These are phyloP conservation scores for Crocuta crocuta DNA, from an alignment of 2,113 vertebrate species.

Conservation along the genomic window DNA sequence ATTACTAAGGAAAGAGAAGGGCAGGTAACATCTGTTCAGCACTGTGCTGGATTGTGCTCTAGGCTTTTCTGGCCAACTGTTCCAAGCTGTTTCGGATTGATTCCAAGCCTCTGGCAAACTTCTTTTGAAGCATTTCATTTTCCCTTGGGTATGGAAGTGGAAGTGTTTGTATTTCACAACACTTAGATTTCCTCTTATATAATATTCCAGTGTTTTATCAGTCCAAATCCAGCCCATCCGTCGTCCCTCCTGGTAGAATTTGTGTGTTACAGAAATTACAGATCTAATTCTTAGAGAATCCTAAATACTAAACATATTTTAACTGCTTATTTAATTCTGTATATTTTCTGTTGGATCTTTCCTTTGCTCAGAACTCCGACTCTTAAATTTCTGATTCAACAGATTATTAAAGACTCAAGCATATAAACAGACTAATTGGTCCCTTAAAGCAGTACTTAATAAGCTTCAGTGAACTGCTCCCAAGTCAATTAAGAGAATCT, in stretches of 20 bases:
- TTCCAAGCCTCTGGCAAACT: background rate
- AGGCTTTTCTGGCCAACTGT: background rate
- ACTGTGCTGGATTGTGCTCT: background rate
- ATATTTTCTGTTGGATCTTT: conserved; percentile 15
- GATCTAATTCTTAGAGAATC: background rate
- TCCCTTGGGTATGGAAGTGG: background rate
- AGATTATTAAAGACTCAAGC: background rate
- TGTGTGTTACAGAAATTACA: background rate
- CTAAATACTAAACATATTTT: conserved; percentile 1
- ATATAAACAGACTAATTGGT: conserved; percentile 32
- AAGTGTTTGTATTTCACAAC: conserved; percentile 1
- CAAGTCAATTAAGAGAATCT: background rate
- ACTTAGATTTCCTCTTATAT: background rate
- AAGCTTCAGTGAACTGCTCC: background rate
- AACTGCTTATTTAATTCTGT: background rate
- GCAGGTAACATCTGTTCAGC: background rate
- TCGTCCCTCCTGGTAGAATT: background rate
- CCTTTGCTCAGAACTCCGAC: background rate
- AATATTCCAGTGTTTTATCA: background rate
- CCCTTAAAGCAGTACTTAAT: background rate
- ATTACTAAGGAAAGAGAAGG: conserved; percentile 14
- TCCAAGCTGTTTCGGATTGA: background rate
- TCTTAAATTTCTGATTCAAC: conserved; percentile 16
- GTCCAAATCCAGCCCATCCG: background rate
- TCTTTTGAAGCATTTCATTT: conserved; percentile 29